Evolutionary conservation across 92 coral and sea anemone species (phyloP).

Genomic region (Parazoanthus darwini): DNA sequence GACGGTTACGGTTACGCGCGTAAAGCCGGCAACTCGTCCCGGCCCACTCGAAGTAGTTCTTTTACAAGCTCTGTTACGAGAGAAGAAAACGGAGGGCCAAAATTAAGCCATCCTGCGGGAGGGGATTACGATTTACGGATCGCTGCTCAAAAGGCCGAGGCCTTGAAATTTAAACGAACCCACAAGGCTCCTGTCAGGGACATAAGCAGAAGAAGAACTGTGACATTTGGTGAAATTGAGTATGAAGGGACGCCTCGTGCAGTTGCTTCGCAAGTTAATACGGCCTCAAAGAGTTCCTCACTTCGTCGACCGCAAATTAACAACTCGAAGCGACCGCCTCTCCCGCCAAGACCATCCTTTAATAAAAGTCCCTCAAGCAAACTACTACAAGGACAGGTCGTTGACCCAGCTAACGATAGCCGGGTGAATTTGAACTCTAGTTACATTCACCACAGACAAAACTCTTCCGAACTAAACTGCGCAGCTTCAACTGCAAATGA

Average conservation of each 20-base stretch:
- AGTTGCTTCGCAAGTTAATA: constrained; percentile 12
- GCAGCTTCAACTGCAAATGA: not conserved
- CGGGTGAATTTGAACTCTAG: not conserved
- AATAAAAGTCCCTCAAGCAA: constrained; percentile 3
- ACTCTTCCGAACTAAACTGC: not conserved
- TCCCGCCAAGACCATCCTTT: not conserved
- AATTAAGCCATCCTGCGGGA: not conserved
- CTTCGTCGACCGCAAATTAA: constrained; percentile 27
- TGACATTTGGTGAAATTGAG: constrained; percentile 83
- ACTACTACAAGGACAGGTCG: not conserved
- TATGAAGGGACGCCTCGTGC: constrained; percentile 27
- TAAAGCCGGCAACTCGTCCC: not conserved
- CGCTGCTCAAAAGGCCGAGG: constrained; percentile 26
- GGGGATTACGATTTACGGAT: not conserved
- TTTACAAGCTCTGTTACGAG: not conserved
- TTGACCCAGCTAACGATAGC: not conserved
- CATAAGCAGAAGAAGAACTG: constrained; percentile 70
- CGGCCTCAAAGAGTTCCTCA: constrained; percentile 27
- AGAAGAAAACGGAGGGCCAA: not conserved
- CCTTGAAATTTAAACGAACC: constrained; percentile 49
- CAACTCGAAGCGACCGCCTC: constrained; percentile 24
- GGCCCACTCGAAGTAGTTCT: not conserved
- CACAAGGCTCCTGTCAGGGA: constrained; percentile 56
- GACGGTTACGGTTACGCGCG: not conserved
- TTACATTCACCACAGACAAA: not conserved